A percentile compares a stretch with the other conserved stretches of the same genome.
phyloP scores from a whole-genome alignment of 2,113 vertebrate species.

The Silurus meridionalis region DNA sequence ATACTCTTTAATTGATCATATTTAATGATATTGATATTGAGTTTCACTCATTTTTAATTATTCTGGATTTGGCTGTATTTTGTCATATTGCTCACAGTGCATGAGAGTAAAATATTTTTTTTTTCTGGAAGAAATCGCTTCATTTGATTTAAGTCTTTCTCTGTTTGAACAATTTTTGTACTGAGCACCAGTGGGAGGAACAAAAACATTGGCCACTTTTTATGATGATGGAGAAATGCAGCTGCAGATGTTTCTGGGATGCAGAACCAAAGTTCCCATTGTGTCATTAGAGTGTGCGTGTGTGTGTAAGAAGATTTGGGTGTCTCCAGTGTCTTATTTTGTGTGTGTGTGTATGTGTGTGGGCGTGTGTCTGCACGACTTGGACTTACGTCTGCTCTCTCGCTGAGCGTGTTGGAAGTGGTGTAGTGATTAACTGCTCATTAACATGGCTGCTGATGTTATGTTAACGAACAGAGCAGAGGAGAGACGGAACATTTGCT shows the following conservation, averaged over 20 bases:
- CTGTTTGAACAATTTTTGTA: neutral
- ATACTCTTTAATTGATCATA: neutral
- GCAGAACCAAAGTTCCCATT: neutral
- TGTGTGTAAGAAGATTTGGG: neutral
- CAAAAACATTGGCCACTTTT: neutral
- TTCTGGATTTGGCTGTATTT: neutral
- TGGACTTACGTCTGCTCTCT: conserved; percentile 8
- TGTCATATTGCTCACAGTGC: neutral
- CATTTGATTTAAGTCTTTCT: neutral
- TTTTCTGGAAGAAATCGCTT: neutral
- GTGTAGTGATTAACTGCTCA: conserved; percentile 39
- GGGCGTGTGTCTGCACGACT: neutral
- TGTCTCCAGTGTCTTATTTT: neutral
- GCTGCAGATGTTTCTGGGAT: neutral
- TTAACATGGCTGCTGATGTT: conserved; percentile 16
- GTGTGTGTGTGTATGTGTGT: conserved; percentile 5
- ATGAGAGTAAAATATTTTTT: neutral
- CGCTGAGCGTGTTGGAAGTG: conserved; percentile 14
- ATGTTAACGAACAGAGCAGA: conserved; percentile 16
- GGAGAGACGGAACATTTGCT: neutral
- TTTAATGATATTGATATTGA: neutral
- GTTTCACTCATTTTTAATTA: neutral
- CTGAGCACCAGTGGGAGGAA: neutral
- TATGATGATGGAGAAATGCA: neutral
- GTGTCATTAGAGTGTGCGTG: neutral